Percentiles rank a stretch among this genome's conserved stretches.
These are phyloP conservation scores for Melanostoma scalare DNA, from an alignment of 2,888 invertebrate genomes.

Conservation along the genomic window DNA sequence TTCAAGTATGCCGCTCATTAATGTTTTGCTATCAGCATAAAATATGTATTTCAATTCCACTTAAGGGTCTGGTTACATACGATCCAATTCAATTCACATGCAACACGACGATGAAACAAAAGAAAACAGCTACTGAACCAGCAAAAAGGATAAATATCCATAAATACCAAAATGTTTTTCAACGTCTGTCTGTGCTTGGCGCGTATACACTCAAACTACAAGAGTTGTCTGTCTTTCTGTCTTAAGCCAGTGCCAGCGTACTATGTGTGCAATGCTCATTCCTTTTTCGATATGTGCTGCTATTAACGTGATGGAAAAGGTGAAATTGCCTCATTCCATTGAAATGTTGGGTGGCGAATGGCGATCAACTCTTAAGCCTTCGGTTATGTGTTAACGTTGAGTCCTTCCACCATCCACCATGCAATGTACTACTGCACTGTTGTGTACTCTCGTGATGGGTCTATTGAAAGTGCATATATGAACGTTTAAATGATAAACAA, in stretches of 20 bases:
- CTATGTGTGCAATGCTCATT: conserved; percentile 12
- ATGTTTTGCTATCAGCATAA: conserved; percentile 18
- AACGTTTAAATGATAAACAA: background rate
- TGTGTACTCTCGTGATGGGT: conserved; percentile 18
- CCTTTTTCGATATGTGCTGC: conserved; percentile 13
- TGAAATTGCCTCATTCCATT: background rate
- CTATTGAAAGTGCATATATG: background rate
- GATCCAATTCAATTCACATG: conserved; percentile 36
- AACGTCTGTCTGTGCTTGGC: conserved; percentile 27
- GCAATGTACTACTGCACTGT: conserved; percentile 11
- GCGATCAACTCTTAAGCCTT: background rate
- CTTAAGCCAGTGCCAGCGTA: background rate
- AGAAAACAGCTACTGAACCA: conserved; percentile 1
- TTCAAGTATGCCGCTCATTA: conserved; percentile 12
- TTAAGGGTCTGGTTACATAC: conserved; percentile 26
- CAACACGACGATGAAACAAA: conserved; percentile 18
- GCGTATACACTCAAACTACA: conserved; percentile 14
- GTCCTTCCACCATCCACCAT: conserved; percentile 1
- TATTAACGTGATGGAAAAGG: background rate
- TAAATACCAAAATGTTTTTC: conserved; percentile 39
- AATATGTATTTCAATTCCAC: conserved; percentile 24
- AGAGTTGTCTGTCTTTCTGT: conserved; percentile 14
- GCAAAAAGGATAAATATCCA: conserved; percentile 28
- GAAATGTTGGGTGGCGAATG: background rate
- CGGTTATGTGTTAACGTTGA: background rate